Evolutionary conservation across 2,888 invertebrate species (phyloP), one percentile per base, ranked within the genome.

Genomic region (Ernsta delagoae): DNA sequence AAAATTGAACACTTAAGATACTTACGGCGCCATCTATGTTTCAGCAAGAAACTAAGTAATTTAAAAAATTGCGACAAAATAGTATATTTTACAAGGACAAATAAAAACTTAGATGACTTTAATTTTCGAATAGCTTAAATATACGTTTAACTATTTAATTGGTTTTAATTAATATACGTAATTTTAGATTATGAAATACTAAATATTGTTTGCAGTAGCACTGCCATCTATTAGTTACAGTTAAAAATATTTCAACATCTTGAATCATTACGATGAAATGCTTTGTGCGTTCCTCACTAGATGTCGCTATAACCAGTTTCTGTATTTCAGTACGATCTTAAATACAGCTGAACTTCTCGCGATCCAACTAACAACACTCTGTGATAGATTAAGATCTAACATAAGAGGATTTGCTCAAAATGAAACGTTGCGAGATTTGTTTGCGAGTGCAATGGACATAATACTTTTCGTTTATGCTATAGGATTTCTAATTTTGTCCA

Each of bases 381-480:
- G 77, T 70, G 68, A 60, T 1, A 73, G 72, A 6, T 65, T 78
- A 0, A 75, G 82, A 1, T 71, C 12, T 3, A 79, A 80, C 3
- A 9, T 89, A 0, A 73, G 77, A 0, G 75, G 80, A 11, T 3
- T 89, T 4, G 77, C 82, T 0, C 74, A 73, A 0, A 83, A 84
- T 4, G 83, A 83, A 36, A 41, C 80, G 0, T 75, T 83, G 0
- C 73, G 83, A 16, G 86, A 90, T 3, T n/a, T 89, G 3, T 83
- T 90, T 71, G 86, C 89, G 0, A 77, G 85, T 0, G 78, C 80
- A 7, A 84, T 90, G 85, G 90, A 92, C 59, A 53, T 86, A 0
- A 75, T 89, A 3, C 80, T 92, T 0, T 78, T 89, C 0, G 57
- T 89, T 0, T 92, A 92, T 72, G 89, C 88, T 0, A 73, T 90